Base-by-base conservation (phyloP, 2,113 vertebrate genomes). In the Chionodraco myersi region DNA sequence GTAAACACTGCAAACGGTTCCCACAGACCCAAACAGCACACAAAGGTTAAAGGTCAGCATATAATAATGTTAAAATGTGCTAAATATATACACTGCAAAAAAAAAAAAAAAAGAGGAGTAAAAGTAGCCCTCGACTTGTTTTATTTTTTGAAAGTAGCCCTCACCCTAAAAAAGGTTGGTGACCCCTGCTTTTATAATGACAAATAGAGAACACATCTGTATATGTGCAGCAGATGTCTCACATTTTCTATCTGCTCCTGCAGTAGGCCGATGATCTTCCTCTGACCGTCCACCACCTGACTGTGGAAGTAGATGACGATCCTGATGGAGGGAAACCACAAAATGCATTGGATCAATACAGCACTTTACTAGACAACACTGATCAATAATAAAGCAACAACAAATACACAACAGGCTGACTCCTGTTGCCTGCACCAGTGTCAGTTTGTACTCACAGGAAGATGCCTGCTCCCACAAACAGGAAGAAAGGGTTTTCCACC, bases 191-290 rank as follows among this genome's bases (percentile, higher is more conserved):
- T 65, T 59, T 10, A 26, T 26, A 30, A 26, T 45, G 1, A 63
- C 3, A 54, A 6, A 57, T 6, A 3, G 18, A 56, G n/a, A 72
- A 34, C 36, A 14, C 54, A 68, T 18, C 2, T 14, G 7, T 10
- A 15, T 18, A 16, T 5, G n/a, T n/a, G 4, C 18, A 2, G 21
- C 5, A 6, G 51, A 54, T 26, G 6, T 21, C 95, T 86, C 87
- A 99, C 98, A 0, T 99, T 97, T 84, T 88, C 67, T n/a, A 99
- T 98, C 90, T 97, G 97, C 69, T 97, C 96, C 91, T 94, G 94
- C 49, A 99, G 93, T 54, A 98, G 91, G 53, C 3, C 21, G 76
- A 98, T 97, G 83, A 99, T 94, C 91, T 93, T 96, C 77, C 87
- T 93, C 72, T 95, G 96, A 48, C 96, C 98, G 47, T 95, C 96